phyloP scores from a whole-genome alignment of 2,888 invertebrate species.

The Cataglyphis livida region DNA sequence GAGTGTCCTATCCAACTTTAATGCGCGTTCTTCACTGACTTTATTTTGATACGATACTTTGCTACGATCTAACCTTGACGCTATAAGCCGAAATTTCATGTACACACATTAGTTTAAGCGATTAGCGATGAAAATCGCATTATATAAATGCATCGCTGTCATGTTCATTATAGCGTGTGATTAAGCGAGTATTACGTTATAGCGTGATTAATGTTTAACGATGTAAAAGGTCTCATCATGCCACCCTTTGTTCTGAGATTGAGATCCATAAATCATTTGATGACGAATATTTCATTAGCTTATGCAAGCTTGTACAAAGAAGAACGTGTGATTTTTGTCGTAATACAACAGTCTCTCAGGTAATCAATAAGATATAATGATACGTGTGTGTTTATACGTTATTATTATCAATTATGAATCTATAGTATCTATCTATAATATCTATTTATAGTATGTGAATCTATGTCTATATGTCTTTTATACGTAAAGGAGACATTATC shows the following conservation, averaged over 20 bases:
- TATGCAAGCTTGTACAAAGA: background rate
- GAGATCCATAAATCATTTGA: slow-evolving; percentile 14
- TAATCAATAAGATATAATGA: background rate
- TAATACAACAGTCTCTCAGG: background rate
- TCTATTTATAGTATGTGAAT: background rate
- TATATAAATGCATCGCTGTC: background rate
- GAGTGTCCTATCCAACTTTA: background rate
- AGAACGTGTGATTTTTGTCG: background rate
- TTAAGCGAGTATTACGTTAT: slow-evolving; percentile 1
- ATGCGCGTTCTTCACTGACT: no score
- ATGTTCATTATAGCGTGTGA: background rate
- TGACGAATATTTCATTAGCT: slow-evolving; percentile 28
- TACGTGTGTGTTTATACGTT: background rate
- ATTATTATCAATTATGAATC: background rate
- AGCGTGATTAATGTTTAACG: background rate
- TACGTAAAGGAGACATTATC: background rate
- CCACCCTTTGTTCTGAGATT: slow-evolving; percentile 16
- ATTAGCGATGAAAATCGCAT: background rate
- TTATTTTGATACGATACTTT: background rate
- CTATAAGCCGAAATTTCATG: background rate
- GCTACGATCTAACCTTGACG: background rate
- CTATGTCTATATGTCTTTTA: background rate
- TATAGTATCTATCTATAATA: background rate
- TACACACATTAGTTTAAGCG: background rate
- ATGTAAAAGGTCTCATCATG: slow-evolving; percentile 17